Evolutionary conservation across 2,113 vertebrate species (phyloP).

Genomic region (Eidolon helvum): DNA sequence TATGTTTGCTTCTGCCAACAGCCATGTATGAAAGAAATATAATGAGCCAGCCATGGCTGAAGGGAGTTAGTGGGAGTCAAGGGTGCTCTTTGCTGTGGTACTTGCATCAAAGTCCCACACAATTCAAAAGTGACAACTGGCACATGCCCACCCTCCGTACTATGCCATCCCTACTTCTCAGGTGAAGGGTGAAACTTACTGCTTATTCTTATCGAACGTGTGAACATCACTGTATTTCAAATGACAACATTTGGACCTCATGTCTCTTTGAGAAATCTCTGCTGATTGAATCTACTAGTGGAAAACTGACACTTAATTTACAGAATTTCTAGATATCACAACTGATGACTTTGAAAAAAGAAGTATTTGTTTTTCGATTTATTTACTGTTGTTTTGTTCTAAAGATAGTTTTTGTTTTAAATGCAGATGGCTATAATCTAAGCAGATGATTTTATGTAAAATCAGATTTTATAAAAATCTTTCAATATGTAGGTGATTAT

Average conservation of each 20-base stretch:
- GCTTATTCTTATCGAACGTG: not conserved
- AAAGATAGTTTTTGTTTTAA: not conserved
- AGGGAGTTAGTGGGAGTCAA: slow-evolving; percentile 58
- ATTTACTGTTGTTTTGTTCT: not conserved
- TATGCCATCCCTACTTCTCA: not conserved
- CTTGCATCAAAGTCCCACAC: not conserved
- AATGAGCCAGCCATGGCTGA: slow-evolving; percentile 71
- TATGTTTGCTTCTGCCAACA: slow-evolving; percentile 79
- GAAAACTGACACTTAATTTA: slow-evolving; percentile 45
- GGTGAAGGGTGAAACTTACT: not conserved
- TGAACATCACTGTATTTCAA: not conserved
- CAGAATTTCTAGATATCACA: not conserved
- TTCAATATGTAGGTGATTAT: not conserved
- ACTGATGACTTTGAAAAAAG: not conserved
- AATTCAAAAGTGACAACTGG: not conserved
- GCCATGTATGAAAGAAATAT: slow-evolving; percentile 66
- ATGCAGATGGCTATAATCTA: not conserved
- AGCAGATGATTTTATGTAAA: not conserved
- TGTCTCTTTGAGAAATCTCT: not conserved
- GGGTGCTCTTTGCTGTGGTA: not conserved
- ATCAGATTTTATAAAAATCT: slow-evolving; percentile 5
- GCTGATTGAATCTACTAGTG: not conserved
- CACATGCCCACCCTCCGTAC: not conserved
- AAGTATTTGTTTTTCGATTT: not conserved
- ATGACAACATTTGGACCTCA: not conserved